A percentile compares a stretch with the other conserved stretches of the same genome.
These are phyloP conservation scores for Pogonocherus hispidulus DNA, from an alignment of 2,888 invertebrate species.

Conservation along the genomic window DNA sequence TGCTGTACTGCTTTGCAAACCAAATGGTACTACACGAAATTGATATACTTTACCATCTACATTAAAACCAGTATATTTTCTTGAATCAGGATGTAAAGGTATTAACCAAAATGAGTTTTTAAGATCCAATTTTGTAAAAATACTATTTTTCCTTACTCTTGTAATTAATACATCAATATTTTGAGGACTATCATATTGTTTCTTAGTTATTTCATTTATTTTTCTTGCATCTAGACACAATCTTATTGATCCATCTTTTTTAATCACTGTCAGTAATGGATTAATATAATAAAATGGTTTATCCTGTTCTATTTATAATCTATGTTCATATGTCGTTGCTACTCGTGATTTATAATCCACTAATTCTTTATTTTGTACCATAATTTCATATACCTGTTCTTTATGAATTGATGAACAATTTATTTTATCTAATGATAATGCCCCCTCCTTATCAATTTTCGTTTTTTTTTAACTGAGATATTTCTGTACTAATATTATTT, in stretches of 20 bases:
- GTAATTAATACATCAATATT: neutral
- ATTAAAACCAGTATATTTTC: slow-evolving; percentile 56
- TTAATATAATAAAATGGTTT: neutral
- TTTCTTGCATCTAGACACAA: slow-evolving; percentile 3
- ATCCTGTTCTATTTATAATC: neutral
- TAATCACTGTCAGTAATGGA: neutral
- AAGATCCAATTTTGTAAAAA: slow-evolving; percentile 32
- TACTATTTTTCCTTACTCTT: slow-evolving; percentile 6
- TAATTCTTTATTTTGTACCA: neutral
- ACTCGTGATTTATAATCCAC: neutral
- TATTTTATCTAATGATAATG: neutral
- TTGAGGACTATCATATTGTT: neutral
- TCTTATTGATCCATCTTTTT: neutral
- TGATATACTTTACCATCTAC: slow-evolving; percentile 48
- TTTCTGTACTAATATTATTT: neutral
- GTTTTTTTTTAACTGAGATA: too few relatives aligned
- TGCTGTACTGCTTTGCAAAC: slow-evolving; percentile 51
- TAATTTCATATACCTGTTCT: neutral
- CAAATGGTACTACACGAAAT: slow-evolving; percentile 54
- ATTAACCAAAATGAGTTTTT: slow-evolving; percentile 39
- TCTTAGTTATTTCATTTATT: neutral
- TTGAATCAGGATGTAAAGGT: slow-evolving; percentile 30
- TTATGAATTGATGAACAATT: neutral
- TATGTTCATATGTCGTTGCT: neutral
- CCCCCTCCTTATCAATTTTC: too few relatives aligned